Conservation (phyloP, 2,888 invertebrate genomes). For the Crepidodera aurea region DNA sequence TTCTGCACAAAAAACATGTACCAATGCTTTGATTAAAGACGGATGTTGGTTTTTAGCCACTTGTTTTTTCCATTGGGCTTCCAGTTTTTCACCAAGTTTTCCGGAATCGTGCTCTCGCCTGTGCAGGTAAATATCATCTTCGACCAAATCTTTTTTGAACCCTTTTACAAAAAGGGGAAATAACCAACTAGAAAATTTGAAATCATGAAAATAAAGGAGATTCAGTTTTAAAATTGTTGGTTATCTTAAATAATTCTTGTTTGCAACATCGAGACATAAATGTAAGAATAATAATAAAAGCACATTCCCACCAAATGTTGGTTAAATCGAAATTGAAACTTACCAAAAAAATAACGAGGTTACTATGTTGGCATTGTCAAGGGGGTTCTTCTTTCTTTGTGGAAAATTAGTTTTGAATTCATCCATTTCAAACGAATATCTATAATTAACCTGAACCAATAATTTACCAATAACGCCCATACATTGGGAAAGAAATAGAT, state of each 20-base stretch:
- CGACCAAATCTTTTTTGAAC: conserved; percentile 60
- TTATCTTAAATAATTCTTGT: background rate
- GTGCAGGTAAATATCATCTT: conserved; percentile 63
- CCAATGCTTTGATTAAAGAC: conserved; percentile 49
- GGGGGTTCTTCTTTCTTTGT: conserved; percentile 32
- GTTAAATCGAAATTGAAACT: conserved; percentile 10
- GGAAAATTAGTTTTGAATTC: conserved; percentile 11
- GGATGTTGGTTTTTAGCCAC: conserved; percentile 40
- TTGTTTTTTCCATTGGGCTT: conserved; percentile 52
- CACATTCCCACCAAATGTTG: background rate
- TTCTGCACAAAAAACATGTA: conserved; percentile 46
- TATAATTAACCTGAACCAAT: no score
- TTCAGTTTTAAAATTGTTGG: background rate
- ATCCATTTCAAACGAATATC: conserved; percentile 11
- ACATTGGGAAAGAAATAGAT: no score
- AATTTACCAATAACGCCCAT: no score
- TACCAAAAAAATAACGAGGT: conserved; percentile 40
- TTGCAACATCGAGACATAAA: background rate
- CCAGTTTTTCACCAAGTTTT: conserved; percentile 59
- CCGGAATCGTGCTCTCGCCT: conserved; percentile 61
- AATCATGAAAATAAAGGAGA: background rate
- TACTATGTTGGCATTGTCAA: conserved; percentile 30
- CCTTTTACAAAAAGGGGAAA: conserved; percentile 63
- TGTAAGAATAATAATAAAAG: background rate
- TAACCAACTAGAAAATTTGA: conserved; percentile 63